phyloP scores from a whole-genome alignment of 2,797 vertebrate genomes.

The Tachyglossus aculeatus region DNA sequence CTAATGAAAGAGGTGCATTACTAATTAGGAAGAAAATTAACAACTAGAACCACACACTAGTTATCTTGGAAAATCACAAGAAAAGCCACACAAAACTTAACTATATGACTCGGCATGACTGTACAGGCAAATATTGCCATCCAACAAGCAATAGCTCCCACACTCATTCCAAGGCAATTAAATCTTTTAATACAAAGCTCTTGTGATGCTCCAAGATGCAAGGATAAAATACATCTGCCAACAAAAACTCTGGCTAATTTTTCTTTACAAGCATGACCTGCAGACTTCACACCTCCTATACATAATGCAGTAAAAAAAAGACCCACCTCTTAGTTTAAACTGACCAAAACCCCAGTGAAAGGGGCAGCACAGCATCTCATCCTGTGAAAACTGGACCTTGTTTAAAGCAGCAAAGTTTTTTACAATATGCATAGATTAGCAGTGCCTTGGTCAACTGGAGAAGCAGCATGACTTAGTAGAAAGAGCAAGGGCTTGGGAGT shows the following conservation, averaged over 20 bases:
- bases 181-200: slow-evolving; percentile 45
- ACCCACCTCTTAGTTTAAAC: too few relatives aligned
- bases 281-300: too few relatives aligned
- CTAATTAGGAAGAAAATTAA: slow-evolving; percentile 47
- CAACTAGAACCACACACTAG: slow-evolving; percentile 31
- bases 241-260: slow-evolving; percentile 14
- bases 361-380: too few relatives aligned
- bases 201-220: slow-evolving; percentile 12
- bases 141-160: slow-evolving; percentile 24
- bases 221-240: slow-evolving; percentile 32
- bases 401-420: too few relatives aligned
- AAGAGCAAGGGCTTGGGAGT: too few relatives aligned
- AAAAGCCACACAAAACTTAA: slow-evolving; percentile 2
- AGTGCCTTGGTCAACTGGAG: too few relatives aligned
- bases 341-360: too few relatives aligned
- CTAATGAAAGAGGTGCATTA: slow-evolving; percentile 46
- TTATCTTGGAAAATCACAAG: slow-evolving; percentile 30
- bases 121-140: slow-evolving; percentile 24
- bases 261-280: not conserved
- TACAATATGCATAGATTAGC: too few relatives aligned
- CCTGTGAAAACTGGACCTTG: too few relatives aligned
- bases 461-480: too few relatives aligned
- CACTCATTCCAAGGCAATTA: slow-evolving; percentile 18
- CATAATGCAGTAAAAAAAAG: too few relatives aligned
- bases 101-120: slow-evolving; percentile 13